Conservation (phyloP, 2,113 vertebrate genomes). For the Entelurus aequoreus region DNA sequence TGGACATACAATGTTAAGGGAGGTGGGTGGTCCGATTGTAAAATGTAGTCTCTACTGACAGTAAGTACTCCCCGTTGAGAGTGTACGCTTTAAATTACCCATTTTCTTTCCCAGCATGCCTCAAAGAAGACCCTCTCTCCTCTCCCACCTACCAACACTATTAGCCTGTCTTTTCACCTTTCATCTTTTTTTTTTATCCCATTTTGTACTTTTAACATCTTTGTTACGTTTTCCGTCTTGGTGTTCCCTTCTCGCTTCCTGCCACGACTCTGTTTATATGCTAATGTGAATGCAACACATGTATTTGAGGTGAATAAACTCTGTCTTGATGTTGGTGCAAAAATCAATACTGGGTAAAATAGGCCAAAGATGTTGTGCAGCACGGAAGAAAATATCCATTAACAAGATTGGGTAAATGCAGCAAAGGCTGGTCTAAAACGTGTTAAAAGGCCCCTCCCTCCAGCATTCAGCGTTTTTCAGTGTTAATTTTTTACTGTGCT, state of each 20-base stretch:
- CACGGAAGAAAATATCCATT: background rate
- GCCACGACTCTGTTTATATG: background rate
- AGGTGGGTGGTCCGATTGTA: too few relatives aligned
- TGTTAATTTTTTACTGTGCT: conserved; percentile 21
- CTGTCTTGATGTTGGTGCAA: conserved; percentile 50
- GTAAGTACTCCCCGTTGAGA: conserved; percentile 23
- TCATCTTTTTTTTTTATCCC: conserved; percentile 2
- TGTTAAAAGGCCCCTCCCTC: conserved; percentile 14
- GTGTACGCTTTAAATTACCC: conserved; percentile 18
- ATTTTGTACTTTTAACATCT: conserved; percentile 22
- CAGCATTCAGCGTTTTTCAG: conserved; percentile 18
- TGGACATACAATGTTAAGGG: too few relatives aligned
- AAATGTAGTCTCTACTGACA: conserved; percentile 21
- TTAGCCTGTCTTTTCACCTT: conserved; percentile 25
- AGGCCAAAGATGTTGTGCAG: conserved; percentile 5
- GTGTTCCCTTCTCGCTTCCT: conserved; percentile 3
- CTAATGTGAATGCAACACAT: conserved; percentile 34
- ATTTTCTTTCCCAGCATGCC: conserved; percentile 25
- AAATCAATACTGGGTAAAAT: conserved; percentile 47
- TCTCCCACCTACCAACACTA: conserved; percentile 31
- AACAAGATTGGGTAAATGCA: conserved; percentile 28
- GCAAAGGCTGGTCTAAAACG: conserved; percentile 19
- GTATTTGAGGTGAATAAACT: conserved; percentile 36
- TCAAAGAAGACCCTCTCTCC: conserved; percentile 33
- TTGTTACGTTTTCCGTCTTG: conserved; percentile 10